Base-by-base conservation (phyloP, 1,140 invertebrate species). In the Drosophila teissieri region DNA sequence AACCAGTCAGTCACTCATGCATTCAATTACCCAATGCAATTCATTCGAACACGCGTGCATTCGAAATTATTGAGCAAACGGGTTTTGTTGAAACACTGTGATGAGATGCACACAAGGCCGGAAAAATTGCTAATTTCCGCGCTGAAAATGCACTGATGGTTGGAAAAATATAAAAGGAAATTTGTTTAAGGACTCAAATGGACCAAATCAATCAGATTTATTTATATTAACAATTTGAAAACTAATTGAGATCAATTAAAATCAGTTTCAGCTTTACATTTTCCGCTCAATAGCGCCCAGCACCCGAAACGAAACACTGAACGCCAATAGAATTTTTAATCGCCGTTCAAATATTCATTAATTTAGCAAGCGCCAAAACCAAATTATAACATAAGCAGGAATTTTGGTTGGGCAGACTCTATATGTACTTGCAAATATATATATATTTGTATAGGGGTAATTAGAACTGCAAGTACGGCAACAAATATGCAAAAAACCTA, bases 11-110 rank as follows among this genome's bases (percentile, higher is more conserved):
- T 67, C 70, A 73, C 36, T 74, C 72, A 62, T 74, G 72, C 72
- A 74, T 74, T 74, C 72, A 74, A 74, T 74, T 74, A 74, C 56
- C 58, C 72, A 74, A 74, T 74, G 74, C 72, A 74, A 74, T 74
- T 74, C 70, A 74, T 64, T 74, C 52, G 44, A 74, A 74, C 68
- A 72, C 52, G 64, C 72, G 61, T 74, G 58, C 70, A 74, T 49
- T 74, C 60, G 57, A 74, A 74, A 74, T 74, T 73, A 73, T 73
- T 73, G 67, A 39, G 52, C 67, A 69, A 46, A 42, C 63, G 45
- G 64, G 22, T 34, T 69, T 69, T 57, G 67, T 70, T 69, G 64
- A 57, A 70, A 57, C 65, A 70, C 37, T 27, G 37, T 72, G 68
- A 72, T 72, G 68, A 72, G 68, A 14, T 48, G 67, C 19, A 55